Evolutionary conservation across 35 echinoderm and acorn worm species (phyloP).

Genomic region (Holothuria glaberrima): DNA sequence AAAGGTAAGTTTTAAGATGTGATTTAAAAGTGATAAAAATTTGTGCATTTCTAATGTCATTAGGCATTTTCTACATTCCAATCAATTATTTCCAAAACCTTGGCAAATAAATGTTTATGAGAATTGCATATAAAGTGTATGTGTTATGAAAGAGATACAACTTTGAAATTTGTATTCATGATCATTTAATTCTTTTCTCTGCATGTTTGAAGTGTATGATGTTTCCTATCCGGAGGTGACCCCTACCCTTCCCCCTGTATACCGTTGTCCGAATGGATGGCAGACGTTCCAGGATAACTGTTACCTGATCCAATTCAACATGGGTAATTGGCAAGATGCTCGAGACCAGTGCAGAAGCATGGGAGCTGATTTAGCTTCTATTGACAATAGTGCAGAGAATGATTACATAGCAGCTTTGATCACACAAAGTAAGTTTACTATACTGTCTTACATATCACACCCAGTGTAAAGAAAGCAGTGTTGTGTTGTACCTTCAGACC

Average conservation of each 20-base stretch:
- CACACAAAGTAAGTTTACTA: constrained; percentile 11
- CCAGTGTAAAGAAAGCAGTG: too few relatives aligned
- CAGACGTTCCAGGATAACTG: constrained; percentile 63
- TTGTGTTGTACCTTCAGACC: too few relatives aligned
- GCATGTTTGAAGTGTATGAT: constrained; percentile 24
- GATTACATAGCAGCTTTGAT: constrained; percentile 64
- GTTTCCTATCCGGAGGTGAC: constrained; percentile 6
- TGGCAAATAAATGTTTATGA: too few relatives aligned
- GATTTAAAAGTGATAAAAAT: too few relatives aligned
- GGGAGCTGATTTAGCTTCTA: constrained; percentile 76
- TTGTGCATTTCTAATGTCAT: too few relatives aligned
- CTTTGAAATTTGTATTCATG: too few relatives aligned
- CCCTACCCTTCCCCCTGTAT: constrained; percentile 67
- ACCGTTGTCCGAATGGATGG: constrained; percentile 78
- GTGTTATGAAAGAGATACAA: too few relatives aligned
- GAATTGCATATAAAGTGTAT: too few relatives aligned
- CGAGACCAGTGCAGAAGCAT: constrained; percentile 50
- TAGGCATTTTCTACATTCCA: too few relatives aligned
- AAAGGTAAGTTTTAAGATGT: too few relatives aligned
- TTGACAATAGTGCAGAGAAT: constrained; percentile 80
- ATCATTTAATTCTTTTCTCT: background rate
- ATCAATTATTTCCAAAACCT: too few relatives aligned
- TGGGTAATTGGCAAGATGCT: constrained; percentile 58
- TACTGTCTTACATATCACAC: background rate
- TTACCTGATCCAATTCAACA: constrained; percentile 51